These are phyloP conservation scores for Cryptus viduatorius DNA, from an alignment of 2,888 invertebrate genomes.

Conservation along the genomic window DNA sequence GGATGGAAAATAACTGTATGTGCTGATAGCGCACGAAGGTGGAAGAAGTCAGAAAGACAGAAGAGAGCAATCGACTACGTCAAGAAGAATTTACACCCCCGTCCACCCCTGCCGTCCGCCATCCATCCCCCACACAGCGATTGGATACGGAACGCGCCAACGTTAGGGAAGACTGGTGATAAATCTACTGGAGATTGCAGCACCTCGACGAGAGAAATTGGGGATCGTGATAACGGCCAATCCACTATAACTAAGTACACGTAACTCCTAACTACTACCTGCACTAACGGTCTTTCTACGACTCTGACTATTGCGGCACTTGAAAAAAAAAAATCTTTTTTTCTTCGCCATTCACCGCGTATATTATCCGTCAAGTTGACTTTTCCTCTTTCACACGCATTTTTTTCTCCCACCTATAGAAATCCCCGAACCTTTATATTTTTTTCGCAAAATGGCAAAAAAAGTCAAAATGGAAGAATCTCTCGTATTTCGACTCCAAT, in stretches of 20 bases:
- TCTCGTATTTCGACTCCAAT: background rate
- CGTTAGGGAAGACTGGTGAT: constrained; percentile 56
- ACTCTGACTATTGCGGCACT: background rate
- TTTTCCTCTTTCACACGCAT: background rate
- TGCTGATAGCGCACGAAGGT: background rate
- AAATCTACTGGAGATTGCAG: constrained; percentile 70
- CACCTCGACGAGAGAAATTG: constrained; percentile 69
- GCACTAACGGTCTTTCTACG: constrained; percentile 44
- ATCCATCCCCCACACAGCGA: constrained; percentile 4
- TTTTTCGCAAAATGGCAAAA: background rate
- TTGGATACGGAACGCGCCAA: constrained; percentile 40
- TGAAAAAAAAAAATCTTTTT: background rate
- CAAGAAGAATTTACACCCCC: constrained; percentile 53
- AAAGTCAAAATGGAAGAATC: background rate
- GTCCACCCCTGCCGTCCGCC: background rate
- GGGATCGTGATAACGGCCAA: constrained; percentile 69
- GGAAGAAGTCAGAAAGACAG: constrained; percentile 17
- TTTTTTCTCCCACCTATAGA: background rate
- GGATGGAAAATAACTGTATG: constrained; percentile 37
- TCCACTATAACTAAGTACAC: constrained; percentile 53
- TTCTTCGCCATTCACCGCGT: background rate
- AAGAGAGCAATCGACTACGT: constrained; percentile 48
- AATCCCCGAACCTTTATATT: background rate
- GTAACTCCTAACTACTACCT: constrained; percentile 21
- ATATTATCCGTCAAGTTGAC: too few species aligned